Percentiles rank a stretch among this genome's conserved stretches.
These are phyloP conservation scores for Globodera ellingtonae DNA, from an alignment of 1,140 invertebrate species.

Conservation along the genomic window DNA sequence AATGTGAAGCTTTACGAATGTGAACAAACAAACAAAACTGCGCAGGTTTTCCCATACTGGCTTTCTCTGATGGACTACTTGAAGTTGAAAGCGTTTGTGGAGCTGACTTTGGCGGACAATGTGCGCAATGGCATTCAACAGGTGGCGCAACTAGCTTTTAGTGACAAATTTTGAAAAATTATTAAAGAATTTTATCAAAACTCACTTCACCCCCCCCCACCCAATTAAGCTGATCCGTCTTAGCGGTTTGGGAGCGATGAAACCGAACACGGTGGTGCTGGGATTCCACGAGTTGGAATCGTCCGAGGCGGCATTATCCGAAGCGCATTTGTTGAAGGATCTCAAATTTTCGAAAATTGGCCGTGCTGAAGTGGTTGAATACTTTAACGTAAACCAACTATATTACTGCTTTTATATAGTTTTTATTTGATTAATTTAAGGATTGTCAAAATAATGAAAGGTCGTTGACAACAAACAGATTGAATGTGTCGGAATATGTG, in stretches of 20 bases:
- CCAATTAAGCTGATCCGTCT: conserved; percentile 75
- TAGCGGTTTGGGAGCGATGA: conserved; percentile 95
- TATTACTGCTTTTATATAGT: conserved; percentile 64
- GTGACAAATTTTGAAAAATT: neutral
- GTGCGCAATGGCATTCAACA: conserved; percentile 88
- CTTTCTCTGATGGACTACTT: conserved; percentile 62
- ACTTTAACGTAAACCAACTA: conserved; percentile 71
- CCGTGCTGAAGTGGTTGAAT: conserved; percentile 72
- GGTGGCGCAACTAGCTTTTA: conserved; percentile 47
- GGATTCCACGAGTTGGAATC: conserved; percentile 75
- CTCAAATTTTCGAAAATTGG: conserved; percentile 65
- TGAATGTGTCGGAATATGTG: conserved; percentile 77
- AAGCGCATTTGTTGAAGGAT: conserved; percentile 62
- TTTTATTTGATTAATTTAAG: neutral
- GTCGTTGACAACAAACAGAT: conserved; percentile 2
- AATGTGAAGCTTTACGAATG: neutral
- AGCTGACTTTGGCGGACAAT: conserved; percentile 82
- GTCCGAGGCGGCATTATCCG: conserved; percentile 51
- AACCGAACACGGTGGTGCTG: conserved; percentile 74
- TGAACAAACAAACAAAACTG: neutral
- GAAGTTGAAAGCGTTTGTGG: conserved; percentile 85
- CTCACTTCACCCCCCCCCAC: too few relatives aligned
- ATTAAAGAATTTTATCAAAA: neutral
- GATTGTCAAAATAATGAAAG: conserved; percentile 9
- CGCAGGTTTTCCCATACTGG: conserved; percentile 63